phyloP scores from a whole-genome alignment of 2,797 vertebrate genomes.

The Hydrolagus colliei region DNA sequence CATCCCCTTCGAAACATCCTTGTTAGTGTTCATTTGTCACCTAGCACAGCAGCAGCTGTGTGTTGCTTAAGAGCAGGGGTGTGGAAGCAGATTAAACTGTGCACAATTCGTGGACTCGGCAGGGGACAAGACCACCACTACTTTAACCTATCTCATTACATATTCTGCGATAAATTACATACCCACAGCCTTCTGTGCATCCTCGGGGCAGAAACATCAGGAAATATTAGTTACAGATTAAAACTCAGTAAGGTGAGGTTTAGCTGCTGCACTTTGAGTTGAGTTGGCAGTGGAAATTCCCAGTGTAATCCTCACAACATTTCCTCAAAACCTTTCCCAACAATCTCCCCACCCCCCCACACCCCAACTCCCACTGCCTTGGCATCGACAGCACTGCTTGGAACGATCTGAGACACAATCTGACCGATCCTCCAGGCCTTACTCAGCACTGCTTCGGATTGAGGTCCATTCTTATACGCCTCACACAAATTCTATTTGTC shows the following conservation, averaged over 20 bases:
- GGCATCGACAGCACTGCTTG: no score
- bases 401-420: no score
- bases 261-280: slow-evolving; percentile 1
- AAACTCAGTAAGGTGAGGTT: slow-evolving; percentile 4
- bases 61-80: background rate
- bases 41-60: background rate
- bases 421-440: no score
- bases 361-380: no score
- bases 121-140: background rate
- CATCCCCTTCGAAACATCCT: background rate
- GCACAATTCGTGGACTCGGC: background rate
- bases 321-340: background rate
- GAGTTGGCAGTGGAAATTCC: slow-evolving; percentile 11
- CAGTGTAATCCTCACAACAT: background rate
- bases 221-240: slow-evolving; percentile 31
- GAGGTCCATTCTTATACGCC: no score
- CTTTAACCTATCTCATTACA: slow-evolving; percentile 24
- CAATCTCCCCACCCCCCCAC: no score
- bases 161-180: slow-evolving; percentile 20
- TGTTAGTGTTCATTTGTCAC: background rate
- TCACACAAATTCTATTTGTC: no score
- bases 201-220: background rate
- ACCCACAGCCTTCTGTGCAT: background rate
- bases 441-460: no score
- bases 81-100: background rate